Conservation (phyloP, 2,113 vertebrate species). For the Chaenocephalus aceratus region DNA sequence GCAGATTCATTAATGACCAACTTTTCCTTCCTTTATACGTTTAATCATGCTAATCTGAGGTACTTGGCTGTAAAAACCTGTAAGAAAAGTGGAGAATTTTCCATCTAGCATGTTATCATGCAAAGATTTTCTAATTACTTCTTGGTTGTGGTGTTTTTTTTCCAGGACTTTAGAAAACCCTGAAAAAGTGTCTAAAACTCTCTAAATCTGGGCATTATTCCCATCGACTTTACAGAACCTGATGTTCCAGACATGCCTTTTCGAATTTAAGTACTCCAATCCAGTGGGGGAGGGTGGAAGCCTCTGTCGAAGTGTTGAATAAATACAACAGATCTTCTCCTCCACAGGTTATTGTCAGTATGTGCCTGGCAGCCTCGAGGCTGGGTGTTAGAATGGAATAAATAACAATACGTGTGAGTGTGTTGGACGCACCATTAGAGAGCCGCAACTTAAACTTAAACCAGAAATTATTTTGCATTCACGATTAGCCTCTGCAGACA, state of each 20-base stretch:
- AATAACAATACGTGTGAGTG: background rate
- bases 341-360: background rate
- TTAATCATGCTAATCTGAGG: too few relatives aligned
- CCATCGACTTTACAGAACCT: background rate
- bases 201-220: background rate
- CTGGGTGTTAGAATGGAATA: background rate
- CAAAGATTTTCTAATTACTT: too few relatives aligned
- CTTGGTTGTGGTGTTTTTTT: background rate
- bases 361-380: background rate
- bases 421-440: background rate
- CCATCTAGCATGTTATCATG: too few relatives aligned
- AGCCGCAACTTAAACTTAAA: background rate
- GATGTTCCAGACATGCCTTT: background rate
- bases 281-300: background rate
- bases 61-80: too few relatives aligned
- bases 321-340: slow-evolving; percentile 9
- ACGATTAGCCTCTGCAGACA: background rate
- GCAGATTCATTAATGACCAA: too few relatives aligned
- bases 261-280: background rate
- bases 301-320: slow-evolving; percentile 1
- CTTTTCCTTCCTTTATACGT: too few relatives aligned
- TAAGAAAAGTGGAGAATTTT: too few relatives aligned
- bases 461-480: background rate
- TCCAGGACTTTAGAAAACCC: background rate
- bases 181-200: background rate